phyloP scores from a whole-genome alignment of 2,888 invertebrate species.

The Lymantria dispar region DNA sequence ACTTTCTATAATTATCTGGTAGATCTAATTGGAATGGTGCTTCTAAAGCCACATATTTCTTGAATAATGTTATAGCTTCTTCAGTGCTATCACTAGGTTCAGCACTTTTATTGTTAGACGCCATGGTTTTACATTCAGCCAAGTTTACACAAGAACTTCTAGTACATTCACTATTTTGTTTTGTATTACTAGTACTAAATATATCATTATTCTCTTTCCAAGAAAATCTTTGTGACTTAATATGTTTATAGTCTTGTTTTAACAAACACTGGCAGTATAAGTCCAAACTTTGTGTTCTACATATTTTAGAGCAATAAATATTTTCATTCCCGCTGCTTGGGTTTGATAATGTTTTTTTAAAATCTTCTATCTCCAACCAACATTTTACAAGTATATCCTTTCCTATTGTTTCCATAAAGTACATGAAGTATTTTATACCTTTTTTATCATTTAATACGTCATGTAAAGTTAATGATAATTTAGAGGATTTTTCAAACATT shows the following conservation, averaged over 20 bases:
- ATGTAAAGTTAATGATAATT: conserved; percentile 87
- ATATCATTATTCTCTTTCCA: conserved; percentile 45
- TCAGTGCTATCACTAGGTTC: conserved; percentile 62
- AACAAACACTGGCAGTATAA: conserved; percentile 45
- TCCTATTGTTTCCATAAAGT: conserved; percentile 91
- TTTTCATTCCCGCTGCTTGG: conserved; percentile 31
- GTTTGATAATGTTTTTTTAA: conserved; percentile 61
- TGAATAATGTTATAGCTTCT: conserved; percentile 88
- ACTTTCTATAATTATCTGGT: conserved; percentile 81
- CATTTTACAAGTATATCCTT: conserved; percentile 86
- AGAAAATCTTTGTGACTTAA: conserved; percentile 43
- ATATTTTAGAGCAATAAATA: conserved; percentile 49
- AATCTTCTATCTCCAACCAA: conserved; percentile 89
- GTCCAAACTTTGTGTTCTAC: conserved; percentile 64
- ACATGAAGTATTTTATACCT: conserved; percentile 91
- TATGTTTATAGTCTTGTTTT: conserved; percentile 32
- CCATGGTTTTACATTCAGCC: conserved; percentile 41
- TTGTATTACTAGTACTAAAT: conserved; percentile 35
- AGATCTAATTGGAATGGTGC: conserved; percentile 83
- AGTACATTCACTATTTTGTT: conserved; percentile 45
- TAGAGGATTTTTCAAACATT: conserved; percentile 79
- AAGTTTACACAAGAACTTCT: conserved; percentile 62
- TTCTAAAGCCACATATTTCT: conserved; percentile 89
- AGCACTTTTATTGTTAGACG: conserved; percentile 25
- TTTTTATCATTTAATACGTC: conserved; percentile 90